Conservation (phyloP, 2,797 vertebrate genomes). For the Xyrichtys novacula region DNA sequence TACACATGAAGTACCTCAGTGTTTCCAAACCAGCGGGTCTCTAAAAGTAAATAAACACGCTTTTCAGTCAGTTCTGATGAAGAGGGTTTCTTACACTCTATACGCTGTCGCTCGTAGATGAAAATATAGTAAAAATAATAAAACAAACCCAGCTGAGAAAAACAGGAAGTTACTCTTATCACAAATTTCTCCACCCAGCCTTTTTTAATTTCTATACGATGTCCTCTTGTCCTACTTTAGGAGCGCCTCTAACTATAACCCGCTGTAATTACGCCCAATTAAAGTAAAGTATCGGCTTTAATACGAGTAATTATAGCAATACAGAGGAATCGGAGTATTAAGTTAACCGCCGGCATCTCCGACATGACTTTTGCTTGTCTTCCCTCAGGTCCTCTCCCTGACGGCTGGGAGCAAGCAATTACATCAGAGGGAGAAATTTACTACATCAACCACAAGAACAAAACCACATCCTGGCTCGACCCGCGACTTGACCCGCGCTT, state of each 20-base stretch:
- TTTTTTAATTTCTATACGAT: neutral
- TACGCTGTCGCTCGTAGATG: too few species aligned
- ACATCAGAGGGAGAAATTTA: slow-evolving; percentile 99
- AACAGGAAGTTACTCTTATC: too few species aligned
- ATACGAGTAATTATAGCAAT: neutral
- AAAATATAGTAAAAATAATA: too few species aligned
- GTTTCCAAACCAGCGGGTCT: slow-evolving; percentile 24
- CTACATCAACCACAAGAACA: slow-evolving; percentile 99
- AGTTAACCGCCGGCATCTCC: slow-evolving; percentile 43
- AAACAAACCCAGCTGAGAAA: too few species aligned
- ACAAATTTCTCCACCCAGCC: too few species aligned
- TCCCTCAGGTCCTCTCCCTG: slow-evolving; percentile 94
- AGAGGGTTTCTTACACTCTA: slow-evolving; percentile 6
- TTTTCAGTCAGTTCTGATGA: too few species aligned
- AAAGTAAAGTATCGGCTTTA: neutral
- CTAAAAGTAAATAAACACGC: too few species aligned
- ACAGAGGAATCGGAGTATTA: neutral
- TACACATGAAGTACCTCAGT: slow-evolving; percentile 37
- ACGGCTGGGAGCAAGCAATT: slow-evolving; percentile 98
- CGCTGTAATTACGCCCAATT: neutral
- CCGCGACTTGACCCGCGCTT: slow-evolving; percentile 96
- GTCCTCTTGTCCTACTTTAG: neutral
- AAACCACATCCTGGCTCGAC: slow-evolving; percentile 99
- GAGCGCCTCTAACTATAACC: neutral
- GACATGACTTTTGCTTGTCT: slow-evolving; percentile 75